These are phyloP conservation scores for Saccopteryx bilineata DNA, from an alignment of 2,113 vertebrate genomes.

Conservation along the genomic window DNA sequence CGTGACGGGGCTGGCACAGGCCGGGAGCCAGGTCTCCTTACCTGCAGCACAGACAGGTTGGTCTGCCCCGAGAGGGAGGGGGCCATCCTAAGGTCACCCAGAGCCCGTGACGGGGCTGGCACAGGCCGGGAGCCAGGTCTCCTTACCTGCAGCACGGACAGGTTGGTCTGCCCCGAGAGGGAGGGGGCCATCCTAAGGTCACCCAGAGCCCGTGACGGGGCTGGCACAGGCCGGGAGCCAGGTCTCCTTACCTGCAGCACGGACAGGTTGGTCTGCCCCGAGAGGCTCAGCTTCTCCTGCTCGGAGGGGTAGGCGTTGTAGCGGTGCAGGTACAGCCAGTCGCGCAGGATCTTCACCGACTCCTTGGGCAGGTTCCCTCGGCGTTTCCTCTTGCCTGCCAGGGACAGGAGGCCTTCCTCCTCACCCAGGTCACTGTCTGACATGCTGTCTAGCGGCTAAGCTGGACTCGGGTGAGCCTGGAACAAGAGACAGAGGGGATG, in stretches of 20 bases:
- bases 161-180: not conserved
- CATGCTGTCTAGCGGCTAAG: constrained; percentile 85
- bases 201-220: not conserved
- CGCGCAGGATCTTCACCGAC: constrained; percentile 95
- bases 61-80: constrained; percentile 92
- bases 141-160: not conserved
- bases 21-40: constrained; percentile 78
- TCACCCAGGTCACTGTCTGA: constrained; percentile 95
- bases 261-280: constrained; percentile 94
- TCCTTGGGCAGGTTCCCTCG: constrained; percentile 98
- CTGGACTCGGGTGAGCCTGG: constrained; percentile 78
- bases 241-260: constrained; percentile 93
- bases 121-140: not conserved
- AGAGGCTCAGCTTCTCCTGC: constrained; percentile 96
- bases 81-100: not conserved
- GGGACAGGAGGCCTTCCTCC: constrained; percentile 91
- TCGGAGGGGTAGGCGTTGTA: constrained; percentile 98
- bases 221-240: not conserved
- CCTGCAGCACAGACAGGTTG: constrained; percentile 96
- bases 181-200: not conserved
- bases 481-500: constrained; percentile 38
- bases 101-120: not conserved
- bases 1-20: not conserved
- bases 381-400: constrained; percentile 93
- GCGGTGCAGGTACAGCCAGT: constrained; percentile 97